A percentile compares a stretch with the other conserved stretches of the same genome.
phyloP scores from a whole-genome alignment of 2,113 vertebrate species.

The Brachypodius melanocephalos region DNA sequence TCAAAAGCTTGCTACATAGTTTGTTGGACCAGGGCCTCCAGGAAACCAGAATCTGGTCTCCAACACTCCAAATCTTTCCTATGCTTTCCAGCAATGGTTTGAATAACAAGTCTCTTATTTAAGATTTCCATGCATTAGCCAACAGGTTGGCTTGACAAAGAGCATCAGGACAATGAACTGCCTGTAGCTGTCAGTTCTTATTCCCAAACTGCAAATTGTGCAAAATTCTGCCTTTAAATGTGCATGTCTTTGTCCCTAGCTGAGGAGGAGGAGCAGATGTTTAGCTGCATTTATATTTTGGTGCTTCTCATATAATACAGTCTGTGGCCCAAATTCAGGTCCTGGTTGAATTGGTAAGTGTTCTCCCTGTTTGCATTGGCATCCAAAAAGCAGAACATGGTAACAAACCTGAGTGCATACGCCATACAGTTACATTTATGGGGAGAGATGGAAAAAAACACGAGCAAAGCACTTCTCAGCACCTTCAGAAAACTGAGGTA shows the following conservation, averaged over 20 bases:
- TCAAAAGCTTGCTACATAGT: constrained; percentile 43
- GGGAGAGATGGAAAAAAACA: background rate
- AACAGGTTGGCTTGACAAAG: background rate
- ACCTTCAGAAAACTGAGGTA: background rate
- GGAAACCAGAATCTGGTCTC: constrained; percentile 42
- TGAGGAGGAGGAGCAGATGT: background rate
- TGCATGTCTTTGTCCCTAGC: background rate
- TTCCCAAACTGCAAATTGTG: background rate
- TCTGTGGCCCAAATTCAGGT: background rate
- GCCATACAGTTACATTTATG: background rate
- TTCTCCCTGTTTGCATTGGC: background rate
- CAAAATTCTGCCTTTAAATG: background rate
- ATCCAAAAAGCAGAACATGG: background rate
- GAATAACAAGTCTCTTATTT: background rate
- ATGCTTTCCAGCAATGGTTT: constrained; percentile 5
- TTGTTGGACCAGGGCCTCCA: constrained; percentile 43
- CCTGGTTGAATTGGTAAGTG: background rate
- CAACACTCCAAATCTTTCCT: background rate
- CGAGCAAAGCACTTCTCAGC: background rate
- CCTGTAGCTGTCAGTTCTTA: background rate
- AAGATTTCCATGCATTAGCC: background rate
- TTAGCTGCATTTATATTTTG: background rate
- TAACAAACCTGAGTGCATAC: background rate
- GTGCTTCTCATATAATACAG: background rate
- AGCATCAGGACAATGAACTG: background rate